Evolutionary conservation across 2,113 vertebrate species (phyloP), one percentile per base, ranked within the genome.

Genomic region (Ursus arctos): DNA sequence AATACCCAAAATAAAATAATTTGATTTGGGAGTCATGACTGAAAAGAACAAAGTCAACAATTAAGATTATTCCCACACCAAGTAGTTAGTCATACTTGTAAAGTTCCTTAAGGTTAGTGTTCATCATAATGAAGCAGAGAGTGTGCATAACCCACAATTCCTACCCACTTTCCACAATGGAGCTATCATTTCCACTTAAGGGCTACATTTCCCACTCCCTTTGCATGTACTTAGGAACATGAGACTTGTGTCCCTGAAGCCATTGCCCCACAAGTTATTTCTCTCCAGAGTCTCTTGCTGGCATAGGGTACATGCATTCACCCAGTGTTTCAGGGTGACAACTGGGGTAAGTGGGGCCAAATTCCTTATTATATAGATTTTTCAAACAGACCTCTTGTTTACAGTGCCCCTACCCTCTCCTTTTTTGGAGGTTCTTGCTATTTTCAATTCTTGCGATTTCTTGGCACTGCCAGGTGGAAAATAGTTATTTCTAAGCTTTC

Each of bases 1-100:
- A 71, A 87, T 67, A 10, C 7, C 36, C 74, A 53, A 93, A 74
- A 24, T 72, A 79, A 95, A 69, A 76, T 33, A 61, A 49, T 57
- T 91, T 82, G 28, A 93, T 77, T 91, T 82, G 28, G 77, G 86
- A 82, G 11, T 76, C 55, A 72, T 65, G 13, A 81, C 31, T n/a
- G 13, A 69, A 43, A 8, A 57, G 36, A 83, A 55, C 22, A 9
- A 93, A 87, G 71, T 26, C 19, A 47, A 67, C 94, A 79, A 5
- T 88, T 53, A 69, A 31, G 7, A 24, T 65, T 69, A 59, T 92
- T 71, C 36, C 24, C 26, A 33, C 18, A 80, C 5, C 43, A 63
- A 51, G 10, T 28, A 79, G 36, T 7, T 59, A 53, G 53, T 26
- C n/a, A 22, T 55, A 55, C 28, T 47, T n/a, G 5, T 13, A 6